Evolutionary conservation across 2,113 vertebrate genomes (phyloP).

Genomic region (Pangasianodon gigas): DNA sequence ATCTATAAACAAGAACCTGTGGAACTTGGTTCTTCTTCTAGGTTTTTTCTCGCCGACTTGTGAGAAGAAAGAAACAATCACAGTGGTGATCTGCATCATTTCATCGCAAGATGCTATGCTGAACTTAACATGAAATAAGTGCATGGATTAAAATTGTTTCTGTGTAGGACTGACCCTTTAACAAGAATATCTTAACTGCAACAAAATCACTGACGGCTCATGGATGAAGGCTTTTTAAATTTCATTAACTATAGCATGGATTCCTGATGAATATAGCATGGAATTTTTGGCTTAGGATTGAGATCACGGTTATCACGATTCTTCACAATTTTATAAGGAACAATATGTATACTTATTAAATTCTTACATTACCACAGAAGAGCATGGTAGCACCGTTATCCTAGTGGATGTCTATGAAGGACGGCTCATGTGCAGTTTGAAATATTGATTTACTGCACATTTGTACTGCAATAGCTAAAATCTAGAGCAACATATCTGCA

Average conservation of each 20-base stretch:
- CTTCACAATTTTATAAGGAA: neutral
- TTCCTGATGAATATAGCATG: neutral
- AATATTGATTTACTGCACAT: neutral
- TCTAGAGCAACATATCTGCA: neutral
- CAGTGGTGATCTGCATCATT: neutral
- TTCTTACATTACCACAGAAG: neutral
- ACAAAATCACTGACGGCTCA: neutral
- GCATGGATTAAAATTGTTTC: neutral
- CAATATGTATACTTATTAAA: neutral
- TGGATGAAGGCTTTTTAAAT: neutral
- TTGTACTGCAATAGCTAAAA: neutral
- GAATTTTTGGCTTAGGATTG: neutral
- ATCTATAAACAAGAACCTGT: neutral
- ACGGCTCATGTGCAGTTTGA: neutral
- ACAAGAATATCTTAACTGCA: neutral
- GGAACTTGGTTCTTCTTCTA: neutral
- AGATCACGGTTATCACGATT: neutral
- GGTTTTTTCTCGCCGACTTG: neutral
- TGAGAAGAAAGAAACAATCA: neutral
- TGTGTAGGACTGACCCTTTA: neutral
- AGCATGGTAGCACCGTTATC: neutral
- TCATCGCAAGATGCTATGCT: neutral
- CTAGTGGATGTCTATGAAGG: neutral
- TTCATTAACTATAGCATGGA: neutral
- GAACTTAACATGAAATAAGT: neutral